Evolutionary conservation across 2,888 invertebrate species (phyloP).

Genomic region (Protula sp.): DNA sequence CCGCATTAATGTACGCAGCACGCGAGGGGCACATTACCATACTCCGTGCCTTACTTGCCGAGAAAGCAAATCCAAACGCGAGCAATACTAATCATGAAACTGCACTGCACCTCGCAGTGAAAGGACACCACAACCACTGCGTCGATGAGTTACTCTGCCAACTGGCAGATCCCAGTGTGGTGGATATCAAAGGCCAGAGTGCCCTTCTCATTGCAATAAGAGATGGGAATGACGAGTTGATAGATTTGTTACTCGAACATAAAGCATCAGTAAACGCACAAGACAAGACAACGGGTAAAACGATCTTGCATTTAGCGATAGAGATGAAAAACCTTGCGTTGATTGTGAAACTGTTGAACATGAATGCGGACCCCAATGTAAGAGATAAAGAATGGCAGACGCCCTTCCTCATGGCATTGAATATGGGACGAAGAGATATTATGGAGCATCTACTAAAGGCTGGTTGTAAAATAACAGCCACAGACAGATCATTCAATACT

Average conservation of each 20-base stretch:
- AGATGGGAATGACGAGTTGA: conserved; percentile 3
- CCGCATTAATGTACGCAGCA: conserved; percentile 20
- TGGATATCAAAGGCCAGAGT: conserved; percentile 33
- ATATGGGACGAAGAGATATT: conserved; percentile 26
- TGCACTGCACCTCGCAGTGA: conserved; percentile 37
- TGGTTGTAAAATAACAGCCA: conserved; percentile 26
- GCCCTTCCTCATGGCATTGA: conserved; percentile 34
- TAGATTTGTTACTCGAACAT: conserved; percentile 12
- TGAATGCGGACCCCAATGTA: conserved; percentile 13
- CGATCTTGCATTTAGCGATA: conserved; percentile 23
- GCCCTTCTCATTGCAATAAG: conserved; percentile 37
- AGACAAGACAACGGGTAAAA: conserved; percentile 16
- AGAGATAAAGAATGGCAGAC: conserved; percentile 29
- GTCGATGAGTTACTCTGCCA: conserved; percentile 31
- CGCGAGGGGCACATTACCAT: conserved; percentile 17
- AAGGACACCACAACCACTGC: conserved; percentile 33
- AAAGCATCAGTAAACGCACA: conserved; percentile 17
- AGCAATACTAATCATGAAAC: conserved; percentile 30
- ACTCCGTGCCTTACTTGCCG: conserved; percentile 31
- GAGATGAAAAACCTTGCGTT: conserved; percentile 6
- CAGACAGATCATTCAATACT: conserved; percentile 25
- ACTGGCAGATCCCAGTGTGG: conserved; percentile 33
- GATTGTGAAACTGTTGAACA: conserved; percentile 12
- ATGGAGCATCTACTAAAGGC: conserved; percentile 30
- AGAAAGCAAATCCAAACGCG: conserved; percentile 33